These are phyloP conservation scores for Cygnus atratus DNA, from an alignment of 2,113 vertebrate genomes.

Conservation along the genomic window DNA sequence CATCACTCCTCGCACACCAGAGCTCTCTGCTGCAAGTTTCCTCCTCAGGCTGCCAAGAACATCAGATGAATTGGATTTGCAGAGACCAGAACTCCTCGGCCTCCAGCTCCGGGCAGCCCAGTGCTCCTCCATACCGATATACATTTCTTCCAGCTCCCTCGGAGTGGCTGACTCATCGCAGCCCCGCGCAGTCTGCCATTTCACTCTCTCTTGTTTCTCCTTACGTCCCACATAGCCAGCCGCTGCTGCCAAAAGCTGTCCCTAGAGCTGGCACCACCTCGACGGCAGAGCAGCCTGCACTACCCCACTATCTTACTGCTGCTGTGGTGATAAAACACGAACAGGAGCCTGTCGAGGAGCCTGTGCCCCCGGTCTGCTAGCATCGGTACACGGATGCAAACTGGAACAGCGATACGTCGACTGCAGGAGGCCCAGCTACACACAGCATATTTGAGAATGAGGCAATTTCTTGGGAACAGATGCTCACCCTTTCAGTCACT, in stretches of 20 bases:
- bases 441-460: background rate
- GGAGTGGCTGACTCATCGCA: slow-evolving; percentile 31
- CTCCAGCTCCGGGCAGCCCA: background rate
- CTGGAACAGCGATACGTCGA: background rate
- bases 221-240: background rate
- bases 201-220: background rate
- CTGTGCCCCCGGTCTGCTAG: background rate
- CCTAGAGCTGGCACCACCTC: background rate
- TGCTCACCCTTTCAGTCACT: background rate
- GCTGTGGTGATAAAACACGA: background rate
- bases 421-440: background rate
- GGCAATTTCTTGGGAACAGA: background rate
- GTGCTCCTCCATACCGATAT: background rate
- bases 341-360: rapidly evolving
- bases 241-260: background rate
- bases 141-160: slow-evolving; percentile 4
- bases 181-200: background rate
- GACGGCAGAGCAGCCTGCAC: background rate
- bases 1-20: slow-evolving; percentile 47
- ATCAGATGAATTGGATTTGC: slow-evolving; percentile 54
- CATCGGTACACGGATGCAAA: background rate
- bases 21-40: slow-evolving; percentile 40
- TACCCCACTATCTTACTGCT: background rate
- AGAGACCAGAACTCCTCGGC: background rate
- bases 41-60: slow-evolving; percentile 52